Percentiles rank a stretch among this genome's conserved stretches.
These are phyloP conservation scores for Stramonita haemastoma DNA, from an alignment of 2,888 invertebrate species.

Conservation along the genomic window DNA sequence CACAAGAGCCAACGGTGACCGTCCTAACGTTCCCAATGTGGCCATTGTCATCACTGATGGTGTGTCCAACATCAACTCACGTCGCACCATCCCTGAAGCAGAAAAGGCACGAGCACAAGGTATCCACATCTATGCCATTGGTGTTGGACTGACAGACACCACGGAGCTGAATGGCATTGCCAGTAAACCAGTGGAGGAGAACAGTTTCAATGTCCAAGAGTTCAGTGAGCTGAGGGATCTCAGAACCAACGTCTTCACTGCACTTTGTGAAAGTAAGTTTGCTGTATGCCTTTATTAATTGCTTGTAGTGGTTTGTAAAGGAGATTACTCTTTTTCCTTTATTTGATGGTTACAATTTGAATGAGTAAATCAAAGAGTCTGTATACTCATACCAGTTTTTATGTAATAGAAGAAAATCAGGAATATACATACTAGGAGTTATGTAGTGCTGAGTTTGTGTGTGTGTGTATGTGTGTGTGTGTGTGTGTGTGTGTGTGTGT, in stretches of 20 bases:
- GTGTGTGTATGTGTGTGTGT: no score
- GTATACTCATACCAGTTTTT: no score
- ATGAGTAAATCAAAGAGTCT: no score
- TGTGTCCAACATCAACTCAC: conserved; percentile 70
- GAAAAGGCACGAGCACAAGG: conserved; percentile 51
- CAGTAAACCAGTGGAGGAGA: conserved; percentile 54
- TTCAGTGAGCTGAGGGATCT: conserved; percentile 51
- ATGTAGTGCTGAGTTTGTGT: no score
- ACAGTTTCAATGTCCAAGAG: conserved; percentile 53
- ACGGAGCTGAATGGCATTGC: conserved; percentile 65
- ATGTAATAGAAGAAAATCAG: no score
- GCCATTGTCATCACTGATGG: conserved; percentile 70
- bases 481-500: no score
- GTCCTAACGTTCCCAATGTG: conserved; percentile 66
- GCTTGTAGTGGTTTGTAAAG: no score
- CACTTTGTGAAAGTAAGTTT: conserved; percentile 44
- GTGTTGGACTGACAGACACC: conserved; percentile 60
- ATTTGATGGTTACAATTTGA: no score
- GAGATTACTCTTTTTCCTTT: no score
- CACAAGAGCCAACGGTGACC: conserved; percentile 59
- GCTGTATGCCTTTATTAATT: no score
- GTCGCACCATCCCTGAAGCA: conserved; percentile 66
- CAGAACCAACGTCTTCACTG: conserved; percentile 40
- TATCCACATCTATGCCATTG: conserved; percentile 60
- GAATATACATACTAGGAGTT: no score